A percentile compares a stretch with the other conserved stretches of the same genome.
These are phyloP conservation scores for Heliconius congener DNA, from an alignment of 1,140 invertebrate genomes.

Conservation along the genomic window DNA sequence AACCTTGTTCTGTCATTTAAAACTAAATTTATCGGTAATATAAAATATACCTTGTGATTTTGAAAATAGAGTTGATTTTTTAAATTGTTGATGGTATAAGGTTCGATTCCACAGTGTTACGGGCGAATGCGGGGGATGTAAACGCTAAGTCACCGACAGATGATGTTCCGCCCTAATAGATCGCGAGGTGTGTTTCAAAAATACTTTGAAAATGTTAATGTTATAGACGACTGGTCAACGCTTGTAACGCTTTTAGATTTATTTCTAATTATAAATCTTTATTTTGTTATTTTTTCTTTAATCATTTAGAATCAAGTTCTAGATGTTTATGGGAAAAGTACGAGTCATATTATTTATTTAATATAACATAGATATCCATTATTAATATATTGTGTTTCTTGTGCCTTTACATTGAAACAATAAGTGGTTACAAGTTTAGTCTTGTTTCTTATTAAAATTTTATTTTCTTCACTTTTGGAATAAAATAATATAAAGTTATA, in stretches of 20 bases:
- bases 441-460: no score
- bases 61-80: slow-evolving; percentile 40
- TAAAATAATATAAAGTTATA: no score
- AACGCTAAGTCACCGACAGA: slow-evolving; percentile 48
- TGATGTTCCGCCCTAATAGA: slow-evolving; percentile 53
- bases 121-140: slow-evolving; percentile 45
- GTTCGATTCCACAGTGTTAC: slow-evolving; percentile 41
- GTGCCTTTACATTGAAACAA: no score
- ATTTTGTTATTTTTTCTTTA: background rate
- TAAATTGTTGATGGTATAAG: slow-evolving; percentile 14
- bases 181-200: slow-evolving; percentile 47
- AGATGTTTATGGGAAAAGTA: background rate
- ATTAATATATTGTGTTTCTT: no score
- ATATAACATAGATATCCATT: no score
- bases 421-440: no score
- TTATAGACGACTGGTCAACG: slow-evolving; percentile 15
- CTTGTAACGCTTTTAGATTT: background rate
- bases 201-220: slow-evolving; percentile 16
- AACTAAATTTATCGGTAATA: background rate
- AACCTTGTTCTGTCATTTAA: background rate
- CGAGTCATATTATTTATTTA: no score
- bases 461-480: no score
- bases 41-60: slow-evolving; percentile 12
- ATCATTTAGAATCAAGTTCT: background rate
- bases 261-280: slow-evolving; percentile 10